Evolutionary conservation across 2,113 vertebrate genomes (phyloP).

Genomic region (Dolichotis patagonum): DNA sequence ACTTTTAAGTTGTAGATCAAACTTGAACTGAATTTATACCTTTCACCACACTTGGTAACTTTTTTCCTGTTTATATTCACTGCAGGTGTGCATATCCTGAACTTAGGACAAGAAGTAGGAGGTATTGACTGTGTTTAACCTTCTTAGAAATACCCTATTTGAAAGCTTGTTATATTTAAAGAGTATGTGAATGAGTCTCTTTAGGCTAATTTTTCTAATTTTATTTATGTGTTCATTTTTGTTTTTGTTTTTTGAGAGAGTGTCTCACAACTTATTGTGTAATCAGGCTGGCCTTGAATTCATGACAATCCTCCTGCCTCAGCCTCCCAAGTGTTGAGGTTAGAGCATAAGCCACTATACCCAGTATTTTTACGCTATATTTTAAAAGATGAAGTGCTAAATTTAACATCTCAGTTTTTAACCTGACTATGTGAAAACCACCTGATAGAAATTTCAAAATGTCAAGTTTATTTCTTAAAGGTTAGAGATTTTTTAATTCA

Average conservation of each 20-base stretch:
- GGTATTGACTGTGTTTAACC: neutral
- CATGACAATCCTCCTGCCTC: neutral
- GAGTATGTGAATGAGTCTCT: neutral
- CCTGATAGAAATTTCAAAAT: slow-evolving; percentile 44
- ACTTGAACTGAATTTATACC: neutral
- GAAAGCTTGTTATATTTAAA: slow-evolving; percentile 33
- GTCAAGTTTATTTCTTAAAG: slow-evolving; percentile 56
- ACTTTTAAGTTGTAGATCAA: neutral
- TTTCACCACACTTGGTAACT: neutral
- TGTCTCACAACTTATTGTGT: neutral
- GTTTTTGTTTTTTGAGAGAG: neutral
- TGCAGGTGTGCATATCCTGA: neutral
- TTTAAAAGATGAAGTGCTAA: neutral
- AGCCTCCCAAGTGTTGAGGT: neutral
- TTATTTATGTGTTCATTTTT: neutral
- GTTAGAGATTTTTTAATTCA: neutral
- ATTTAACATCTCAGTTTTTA: slow-evolving; percentile 1
- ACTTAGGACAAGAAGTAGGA: slow-evolving; percentile 2
- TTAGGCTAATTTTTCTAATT: neutral
- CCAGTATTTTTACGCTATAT: slow-evolving; percentile 4
- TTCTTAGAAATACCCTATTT: slow-evolving; percentile 12
- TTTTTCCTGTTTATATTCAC: neutral
- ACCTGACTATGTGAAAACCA: neutral
- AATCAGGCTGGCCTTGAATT: neutral
- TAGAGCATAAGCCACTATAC: neutral